Base-by-base conservation (phyloP, 2,797 vertebrate genomes). In the Eupleurogrammus muticus region DNA sequence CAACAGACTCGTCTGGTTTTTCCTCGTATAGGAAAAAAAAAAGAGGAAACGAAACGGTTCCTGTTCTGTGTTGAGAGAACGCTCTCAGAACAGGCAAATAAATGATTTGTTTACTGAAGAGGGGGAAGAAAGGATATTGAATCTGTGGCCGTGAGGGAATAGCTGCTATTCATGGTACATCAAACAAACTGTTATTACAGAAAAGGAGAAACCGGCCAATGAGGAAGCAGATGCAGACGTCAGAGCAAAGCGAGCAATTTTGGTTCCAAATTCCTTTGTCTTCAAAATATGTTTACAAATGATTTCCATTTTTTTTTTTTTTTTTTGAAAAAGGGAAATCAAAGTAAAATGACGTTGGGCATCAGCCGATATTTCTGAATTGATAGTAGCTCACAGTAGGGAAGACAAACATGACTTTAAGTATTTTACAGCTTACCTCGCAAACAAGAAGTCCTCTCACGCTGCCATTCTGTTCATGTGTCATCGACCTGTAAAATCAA, bases 91-190 rank as follows among this genome's bases (percentile, higher is more conserved):
- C 49, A 67, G 59, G 72, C 51, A 83, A 83, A 80, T 86, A 83
- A 85, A 83, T n/a, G 19, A 60, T 67, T 62, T 92, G 87, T 92
- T 91, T 82, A 82, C 82, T 55, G 47, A n/a, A n/a, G n/a, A 89
- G 62, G 79, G 79, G 69, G 78, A 68, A 73, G 61, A 84, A 66
- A 87, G 84, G 87, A 92, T 86, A 90, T 90, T 89, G 81, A 85
- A 79, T 79, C 58, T 70, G 72, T 46, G 57, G 55, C 6, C 52
- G 44, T 58, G 64, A 60, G 34, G 19, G 61, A 72, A 83, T 63
- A 63, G 74, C 66, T 66, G 59, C 62, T 66, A 64, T 79, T 81
- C 74, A 73, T 76, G 70, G 80, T 85, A 86, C 71, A 83, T 73
- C 77, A 87, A 85, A 87, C 85, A 79, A 65, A 70, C 20, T 52